These are phyloP conservation scores for Ectropis crepuscularia DNA, from an alignment of 2,888 invertebrate species.

Conservation along the genomic window DNA sequence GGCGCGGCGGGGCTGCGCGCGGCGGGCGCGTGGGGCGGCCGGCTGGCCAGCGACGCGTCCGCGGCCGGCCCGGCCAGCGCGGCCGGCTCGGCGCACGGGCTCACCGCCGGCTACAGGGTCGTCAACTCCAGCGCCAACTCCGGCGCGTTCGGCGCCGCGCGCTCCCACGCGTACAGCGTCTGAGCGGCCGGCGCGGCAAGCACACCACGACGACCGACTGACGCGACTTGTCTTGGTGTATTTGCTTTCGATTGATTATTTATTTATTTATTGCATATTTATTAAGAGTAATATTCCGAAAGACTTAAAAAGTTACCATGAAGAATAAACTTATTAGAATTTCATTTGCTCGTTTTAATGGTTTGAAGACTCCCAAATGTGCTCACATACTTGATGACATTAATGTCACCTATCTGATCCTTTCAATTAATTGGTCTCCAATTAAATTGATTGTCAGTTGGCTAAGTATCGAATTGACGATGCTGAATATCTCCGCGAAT, in stretches of 20 bases:
- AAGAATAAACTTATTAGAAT: conserved; percentile 17
- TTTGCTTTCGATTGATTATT: conserved; percentile 65
- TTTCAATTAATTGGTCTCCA: too few species aligned
- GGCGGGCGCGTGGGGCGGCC: conserved; percentile 36
- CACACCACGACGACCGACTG: conserved; percentile 75
- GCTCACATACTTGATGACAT: too few species aligned
- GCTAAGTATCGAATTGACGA: too few species aligned
- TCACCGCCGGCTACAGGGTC: conserved; percentile 60
- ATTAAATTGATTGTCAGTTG: too few species aligned
- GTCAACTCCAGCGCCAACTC: conserved; percentile 65
- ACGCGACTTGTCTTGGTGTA: conserved; percentile 77
- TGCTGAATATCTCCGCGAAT: too few species aligned
- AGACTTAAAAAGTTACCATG: conserved; percentile 34
- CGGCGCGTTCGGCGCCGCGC: conserved; percentile 61
- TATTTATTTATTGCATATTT: conserved; percentile 42
- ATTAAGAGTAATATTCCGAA: conserved; percentile 1
- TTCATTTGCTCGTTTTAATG: not conserved
- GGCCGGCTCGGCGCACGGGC: conserved; percentile 60
- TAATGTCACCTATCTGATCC: too few species aligned
- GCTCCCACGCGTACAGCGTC: conserved; percentile 62
- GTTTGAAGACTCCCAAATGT: not conserved
- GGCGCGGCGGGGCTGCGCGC: conserved; percentile 33
- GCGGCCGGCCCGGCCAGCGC: conserved; percentile 64
- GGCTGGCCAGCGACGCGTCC: conserved; percentile 59
- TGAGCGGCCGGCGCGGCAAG: conserved; percentile 59